phyloP scores from a whole-genome alignment of 2,888 invertebrate species.

The Ochlodes sylvanus region DNA sequence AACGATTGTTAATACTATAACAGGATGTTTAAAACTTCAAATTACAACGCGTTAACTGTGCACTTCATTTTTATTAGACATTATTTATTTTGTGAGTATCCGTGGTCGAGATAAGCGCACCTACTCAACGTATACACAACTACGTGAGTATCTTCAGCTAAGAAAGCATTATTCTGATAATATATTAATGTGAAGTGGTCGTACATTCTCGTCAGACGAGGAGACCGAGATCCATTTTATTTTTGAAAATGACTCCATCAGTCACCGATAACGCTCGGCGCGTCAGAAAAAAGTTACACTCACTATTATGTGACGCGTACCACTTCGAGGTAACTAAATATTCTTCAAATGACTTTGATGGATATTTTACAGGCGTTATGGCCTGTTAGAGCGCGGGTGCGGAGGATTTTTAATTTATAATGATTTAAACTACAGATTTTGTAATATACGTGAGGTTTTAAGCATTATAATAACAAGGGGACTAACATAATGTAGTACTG shows the following conservation, averaged over 20 bases:
- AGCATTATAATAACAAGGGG: neutral
- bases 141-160: conserved; percentile 44
- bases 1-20: conserved; percentile 73
- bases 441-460: neutral
- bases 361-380: conserved; percentile 63
- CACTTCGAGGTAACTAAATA: conserved; percentile 71
- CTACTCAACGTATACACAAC: conserved; percentile 31
- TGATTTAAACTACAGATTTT: conserved; percentile 1
- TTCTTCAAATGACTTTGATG: conserved; percentile 58
- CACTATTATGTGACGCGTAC: conserved; percentile 69
- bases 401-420: conserved; percentile 33
- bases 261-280: conserved; percentile 74
- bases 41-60: conserved; percentile 70
- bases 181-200: conserved; percentile 76
- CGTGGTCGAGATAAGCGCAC: conserved; percentile 67
- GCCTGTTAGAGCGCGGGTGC: conserved; percentile 52
- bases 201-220: conserved; percentile 67
- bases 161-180: conserved; percentile 74
- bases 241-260: conserved; percentile 82
- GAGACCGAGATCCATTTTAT: conserved; percentile 71
- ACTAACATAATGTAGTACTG: neutral
- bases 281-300: conserved; percentile 70
- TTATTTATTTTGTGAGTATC: conserved; percentile 67
- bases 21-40: conserved; percentile 79
- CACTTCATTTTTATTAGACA: conserved; percentile 76